Conservation (phyloP, 2,888 invertebrate genomes). For the Andrena minutula region DNA sequence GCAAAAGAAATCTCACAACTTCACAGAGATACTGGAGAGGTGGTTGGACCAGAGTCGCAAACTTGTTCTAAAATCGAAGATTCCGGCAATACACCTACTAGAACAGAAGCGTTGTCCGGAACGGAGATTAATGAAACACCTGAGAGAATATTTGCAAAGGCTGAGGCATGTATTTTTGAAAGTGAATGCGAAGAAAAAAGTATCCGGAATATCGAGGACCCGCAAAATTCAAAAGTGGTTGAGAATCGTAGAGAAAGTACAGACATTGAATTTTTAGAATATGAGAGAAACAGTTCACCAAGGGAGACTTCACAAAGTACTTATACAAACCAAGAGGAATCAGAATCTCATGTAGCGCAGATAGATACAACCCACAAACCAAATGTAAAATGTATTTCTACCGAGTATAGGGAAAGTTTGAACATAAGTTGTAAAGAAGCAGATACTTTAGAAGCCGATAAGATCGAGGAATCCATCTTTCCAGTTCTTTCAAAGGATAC, state of each 20-base stretch:
- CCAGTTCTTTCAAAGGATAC: background rate
- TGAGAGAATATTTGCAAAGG: background rate
- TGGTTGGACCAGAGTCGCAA: background rate
- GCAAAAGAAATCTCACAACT: background rate
- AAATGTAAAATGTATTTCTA: conserved; percentile 10
- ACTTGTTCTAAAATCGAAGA: conserved; percentile 4
- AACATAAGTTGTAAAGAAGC: conserved; percentile 4
- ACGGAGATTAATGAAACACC: background rate
- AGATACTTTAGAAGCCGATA: background rate
- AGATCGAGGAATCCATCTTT: background rate
- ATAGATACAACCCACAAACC: background rate
- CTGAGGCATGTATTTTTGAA: background rate
- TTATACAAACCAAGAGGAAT: conserved; percentile 8
- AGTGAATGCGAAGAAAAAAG: background rate
- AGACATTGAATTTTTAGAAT: background rate
- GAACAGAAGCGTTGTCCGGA: background rate
- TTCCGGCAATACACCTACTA: background rate
- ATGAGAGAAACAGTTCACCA: background rate
- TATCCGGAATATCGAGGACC: background rate
- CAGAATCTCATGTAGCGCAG: conserved; percentile 31
- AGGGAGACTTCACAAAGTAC: background rate
- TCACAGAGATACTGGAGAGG: background rate
- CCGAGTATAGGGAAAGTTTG: background rate
- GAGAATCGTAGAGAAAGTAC: background rate
- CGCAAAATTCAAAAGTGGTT: background rate